Base-by-base conservation (phyloP, 1,140 invertebrate genomes). In the Lasioglossum baleicum region DNA sequence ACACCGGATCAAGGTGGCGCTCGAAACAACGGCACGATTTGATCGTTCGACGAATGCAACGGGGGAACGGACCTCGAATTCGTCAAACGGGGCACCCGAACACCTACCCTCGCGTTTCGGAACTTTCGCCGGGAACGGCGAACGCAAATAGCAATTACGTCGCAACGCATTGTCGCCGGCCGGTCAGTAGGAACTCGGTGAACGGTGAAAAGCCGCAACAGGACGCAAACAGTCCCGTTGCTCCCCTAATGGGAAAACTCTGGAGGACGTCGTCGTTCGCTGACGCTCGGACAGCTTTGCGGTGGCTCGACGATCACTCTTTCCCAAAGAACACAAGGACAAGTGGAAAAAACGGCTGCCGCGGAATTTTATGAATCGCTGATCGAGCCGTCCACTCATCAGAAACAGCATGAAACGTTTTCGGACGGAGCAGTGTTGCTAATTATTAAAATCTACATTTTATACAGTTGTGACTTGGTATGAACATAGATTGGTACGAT, bases 191-290 rank as follows among this genome's bases (percentile, higher is more conserved):
- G 22, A 58, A 44, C 42, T 60, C 66, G n/a, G 67, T 26, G 67
- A 70, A 70, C 60, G n/a, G 42, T 48, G 48, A 53, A 48, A 61
- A 51, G 26, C 42, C 42, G 64, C 20, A 42, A 31, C 22, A 22
- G 17, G 20, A 26, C 15, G 66, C 56, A 70, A 77, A 77, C 51
- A 53, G n/a, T 35, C 26, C 15, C 60, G 22, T 22, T 53, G 70
- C 72, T 61, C 35, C 70, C 48, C 53, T 65, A 79, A 79, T 73
- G 76, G 61, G 76, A 79, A 79, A 79, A 73, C 76, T 73, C 76
- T 17, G 48, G 48, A 65, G 61, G 15, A 40, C 20, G 61, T 40
- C 15, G 31, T n/a, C 56, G 56, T 8, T 58, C 6, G 56, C n/a
- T 58, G 17, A 53, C 51, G 51, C 7, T 64, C 15, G 15, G 7